phyloP scores from a whole-genome alignment of 1,140 invertebrate genomes.

The Catajapyx aquilonaris region DNA sequence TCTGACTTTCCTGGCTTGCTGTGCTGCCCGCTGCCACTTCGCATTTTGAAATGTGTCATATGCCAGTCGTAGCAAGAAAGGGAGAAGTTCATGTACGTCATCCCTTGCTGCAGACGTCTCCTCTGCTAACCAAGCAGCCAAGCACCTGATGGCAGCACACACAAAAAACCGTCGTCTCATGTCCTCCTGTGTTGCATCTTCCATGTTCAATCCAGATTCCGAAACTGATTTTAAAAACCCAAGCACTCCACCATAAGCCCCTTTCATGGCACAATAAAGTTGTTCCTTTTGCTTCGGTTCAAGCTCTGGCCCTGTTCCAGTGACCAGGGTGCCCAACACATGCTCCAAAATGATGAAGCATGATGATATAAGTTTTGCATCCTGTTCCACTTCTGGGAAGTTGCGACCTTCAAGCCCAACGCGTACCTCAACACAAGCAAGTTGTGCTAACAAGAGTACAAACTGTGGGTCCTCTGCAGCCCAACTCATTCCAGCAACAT shows the following conservation, averaged over 20 bases:
- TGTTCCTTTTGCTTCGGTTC: slow-evolving; percentile 78
- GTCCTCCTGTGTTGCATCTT: not conserved
- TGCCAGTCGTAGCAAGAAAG: slow-evolving; percentile 50
- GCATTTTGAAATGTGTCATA: slow-evolving; percentile 52
- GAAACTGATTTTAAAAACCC: slow-evolving; percentile 23
- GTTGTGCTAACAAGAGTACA: slow-evolving; percentile 59
- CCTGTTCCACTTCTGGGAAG: slow-evolving; percentile 48
- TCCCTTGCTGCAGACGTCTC: slow-evolving; percentile 73
- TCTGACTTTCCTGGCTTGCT: not conserved
- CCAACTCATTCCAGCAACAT: slow-evolving; percentile 67
- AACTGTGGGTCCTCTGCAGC: slow-evolving; percentile 54
- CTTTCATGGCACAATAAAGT: slow-evolving; percentile 70
- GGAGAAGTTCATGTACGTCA: slow-evolving; percentile 54
- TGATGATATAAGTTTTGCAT: slow-evolving; percentile 40
- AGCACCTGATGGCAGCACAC: slow-evolving; percentile 56
- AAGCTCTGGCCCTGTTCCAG: slow-evolving; percentile 49
- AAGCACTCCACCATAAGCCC: slow-evolving; percentile 64
- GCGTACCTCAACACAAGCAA: slow-evolving; percentile 73
- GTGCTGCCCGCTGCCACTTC: slow-evolving; percentile 9
- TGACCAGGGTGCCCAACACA: slow-evolving; percentile 56
- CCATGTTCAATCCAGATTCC: slow-evolving; percentile 5
- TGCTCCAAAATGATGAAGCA: slow-evolving; percentile 69
- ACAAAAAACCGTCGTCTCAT: slow-evolving; percentile 31
- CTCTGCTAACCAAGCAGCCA: slow-evolving; percentile 73
- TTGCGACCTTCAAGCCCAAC: slow-evolving; percentile 72